These are phyloP conservation scores for Carcina quercana DNA, from an alignment of 2,888 invertebrate species.

Conservation along the genomic window DNA sequence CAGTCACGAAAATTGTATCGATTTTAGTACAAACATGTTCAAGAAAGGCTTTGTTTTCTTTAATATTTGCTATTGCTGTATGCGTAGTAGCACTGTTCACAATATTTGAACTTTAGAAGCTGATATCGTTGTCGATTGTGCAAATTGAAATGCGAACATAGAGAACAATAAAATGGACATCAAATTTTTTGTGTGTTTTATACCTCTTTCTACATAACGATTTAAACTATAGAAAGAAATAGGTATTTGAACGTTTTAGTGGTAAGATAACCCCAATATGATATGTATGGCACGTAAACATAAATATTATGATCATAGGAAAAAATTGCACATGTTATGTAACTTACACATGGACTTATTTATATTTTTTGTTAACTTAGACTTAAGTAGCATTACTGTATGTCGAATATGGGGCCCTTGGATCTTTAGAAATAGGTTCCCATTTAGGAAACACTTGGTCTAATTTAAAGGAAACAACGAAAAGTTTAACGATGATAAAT, in stretches of 20 bases:
- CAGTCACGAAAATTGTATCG: constrained; percentile 49
- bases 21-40: constrained; percentile 41
- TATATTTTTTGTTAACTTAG: constrained; percentile 69
- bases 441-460: constrained; percentile 21
- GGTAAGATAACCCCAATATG: constrained; percentile 39
- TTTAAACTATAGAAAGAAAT: too few species aligned
- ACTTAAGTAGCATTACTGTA: constrained; percentile 48
- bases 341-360: constrained; percentile 64
- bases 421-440: constrained; percentile 17
- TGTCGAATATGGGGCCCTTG: constrained; percentile 43
- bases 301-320: constrained; percentile 42
- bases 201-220: too few species aligned
- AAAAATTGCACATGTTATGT: constrained; percentile 66
- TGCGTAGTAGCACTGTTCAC: too few species aligned
- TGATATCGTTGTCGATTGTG: too few species aligned
- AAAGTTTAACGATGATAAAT: constrained; percentile 1
- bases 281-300: constrained; percentile 38
- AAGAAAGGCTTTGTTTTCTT: too few species aligned
- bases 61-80: too few species aligned
- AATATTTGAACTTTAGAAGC: too few species aligned
- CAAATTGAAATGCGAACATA: too few species aligned
- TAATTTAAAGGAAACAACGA: constrained; percentile 18
- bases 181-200: too few species aligned
- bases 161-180: too few species aligned
- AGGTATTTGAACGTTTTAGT: constrained; percentile 23